A percentile compares a stretch with the other conserved stretches of the same genome.
phyloP scores from a whole-genome alignment of 1,140 invertebrate species.

The Diabrotica virgifera region DNA sequence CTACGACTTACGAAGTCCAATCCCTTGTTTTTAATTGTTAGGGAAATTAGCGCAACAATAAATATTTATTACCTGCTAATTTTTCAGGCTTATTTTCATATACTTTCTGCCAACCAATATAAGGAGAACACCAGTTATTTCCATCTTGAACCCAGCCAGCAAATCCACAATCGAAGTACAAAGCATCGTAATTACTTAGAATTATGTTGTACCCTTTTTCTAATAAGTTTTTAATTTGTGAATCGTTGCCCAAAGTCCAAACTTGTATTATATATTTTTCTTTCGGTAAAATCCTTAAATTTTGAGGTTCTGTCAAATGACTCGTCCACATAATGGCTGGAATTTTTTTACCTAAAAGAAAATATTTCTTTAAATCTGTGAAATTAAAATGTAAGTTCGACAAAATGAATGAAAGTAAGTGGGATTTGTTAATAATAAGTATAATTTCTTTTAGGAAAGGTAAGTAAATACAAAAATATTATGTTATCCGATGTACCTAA shows the following conservation, averaged over 20 bases:
- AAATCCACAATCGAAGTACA: slow-evolving; percentile 82
- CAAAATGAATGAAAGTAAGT: too few species aligned
- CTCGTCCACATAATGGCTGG: slow-evolving; percentile 81
- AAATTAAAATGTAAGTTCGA: too few species aligned
- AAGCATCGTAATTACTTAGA: slow-evolving; percentile 79
- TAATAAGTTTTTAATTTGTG: slow-evolving; percentile 62
- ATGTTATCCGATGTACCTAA: too few species aligned
- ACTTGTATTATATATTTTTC: slow-evolving; percentile 75
- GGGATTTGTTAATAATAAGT: too few species aligned
- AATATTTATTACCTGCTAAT: slow-evolving; percentile 51
- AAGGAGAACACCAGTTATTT: slow-evolving; percentile 84
- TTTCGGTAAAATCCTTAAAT: slow-evolving; percentile 66
- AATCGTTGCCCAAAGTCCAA: slow-evolving; percentile 68
- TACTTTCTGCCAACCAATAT: slow-evolving; percentile 84
- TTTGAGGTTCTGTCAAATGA: slow-evolving; percentile 64
- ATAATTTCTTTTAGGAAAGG: too few species aligned
- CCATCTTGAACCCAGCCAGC: slow-evolving; percentile 61
- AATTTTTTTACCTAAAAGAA: slow-evolving; percentile 50
- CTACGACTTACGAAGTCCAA: too few species aligned
- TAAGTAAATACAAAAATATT: too few species aligned
- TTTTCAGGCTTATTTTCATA: slow-evolving; percentile 70
- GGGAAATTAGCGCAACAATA: not conserved
- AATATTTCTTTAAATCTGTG: too few species aligned
- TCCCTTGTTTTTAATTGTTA: too few species aligned
- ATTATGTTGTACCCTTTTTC: slow-evolving; percentile 71